Percentiles rank a stretch among this genome's conserved stretches.
These are phyloP conservation scores for Bellardia bayeri DNA, from an alignment of 2,888 invertebrate genomes.

Conservation along the genomic window DNA sequence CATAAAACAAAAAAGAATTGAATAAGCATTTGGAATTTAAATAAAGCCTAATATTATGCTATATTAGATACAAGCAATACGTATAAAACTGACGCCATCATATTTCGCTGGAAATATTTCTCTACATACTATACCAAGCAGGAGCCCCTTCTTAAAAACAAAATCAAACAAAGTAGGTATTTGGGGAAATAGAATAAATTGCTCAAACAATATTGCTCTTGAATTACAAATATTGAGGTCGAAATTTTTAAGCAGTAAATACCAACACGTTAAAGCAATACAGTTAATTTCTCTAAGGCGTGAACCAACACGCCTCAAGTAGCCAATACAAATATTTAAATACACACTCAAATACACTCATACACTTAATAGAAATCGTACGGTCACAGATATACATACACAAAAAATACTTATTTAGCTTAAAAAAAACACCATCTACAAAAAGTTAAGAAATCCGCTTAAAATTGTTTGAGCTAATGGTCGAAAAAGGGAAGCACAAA, in stretches of 20 bases:
- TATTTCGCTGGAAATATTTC: conserved; percentile 49
- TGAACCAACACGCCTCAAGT: conserved; percentile 72
- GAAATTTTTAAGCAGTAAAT: conserved; percentile 59
- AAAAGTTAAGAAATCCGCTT: conserved; percentile 72
- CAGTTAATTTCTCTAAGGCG: conserved; percentile 72
- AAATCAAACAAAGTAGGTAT: conserved; percentile 9
- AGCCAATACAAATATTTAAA: conserved; percentile 66
- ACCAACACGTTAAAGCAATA: conserved; percentile 72
- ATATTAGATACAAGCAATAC: conserved; percentile 19
- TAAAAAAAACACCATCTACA: conserved; percentile 33
- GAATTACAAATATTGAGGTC: conserved; percentile 53
- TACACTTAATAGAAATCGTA: neutral
- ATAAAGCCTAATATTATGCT: conserved; percentile 54
- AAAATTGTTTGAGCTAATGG: conserved; percentile 68
- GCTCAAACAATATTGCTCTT: conserved; percentile 10
- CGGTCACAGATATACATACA: neutral
- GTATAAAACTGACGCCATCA: conserved; percentile 65
- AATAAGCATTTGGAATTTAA: conserved; percentile 69
- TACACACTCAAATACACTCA: conserved; percentile 24
- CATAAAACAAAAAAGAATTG: conserved; percentile 25
- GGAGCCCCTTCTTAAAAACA: neutral
- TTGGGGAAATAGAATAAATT: conserved; percentile 16
- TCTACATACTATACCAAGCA: neutral
- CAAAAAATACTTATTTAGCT: conserved; percentile 12
- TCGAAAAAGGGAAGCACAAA: conserved; percentile 34